Percentiles rank a stretch among this genome's conserved stretches.
Evolutionary conservation across 2,113 vertebrate species (phyloP).

Genomic region (Chitala chitala): DNA sequence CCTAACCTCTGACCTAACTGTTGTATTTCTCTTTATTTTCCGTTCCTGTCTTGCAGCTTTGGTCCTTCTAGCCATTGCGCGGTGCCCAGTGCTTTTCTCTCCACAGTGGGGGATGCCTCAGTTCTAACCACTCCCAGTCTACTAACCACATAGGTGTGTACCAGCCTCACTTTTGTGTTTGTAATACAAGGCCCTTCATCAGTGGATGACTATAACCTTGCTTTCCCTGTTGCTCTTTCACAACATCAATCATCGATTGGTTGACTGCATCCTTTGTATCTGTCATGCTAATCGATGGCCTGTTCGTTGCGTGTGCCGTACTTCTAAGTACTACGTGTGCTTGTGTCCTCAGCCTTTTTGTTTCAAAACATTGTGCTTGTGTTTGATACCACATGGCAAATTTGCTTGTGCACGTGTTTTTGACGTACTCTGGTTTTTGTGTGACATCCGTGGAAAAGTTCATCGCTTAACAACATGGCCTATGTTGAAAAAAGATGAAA

Average conservation of each 20-base stretch:
- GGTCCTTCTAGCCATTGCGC: constrained; percentile 41
- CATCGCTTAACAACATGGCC: too few relatives aligned
- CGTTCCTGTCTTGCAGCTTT: constrained; percentile 50
- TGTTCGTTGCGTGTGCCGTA: too few relatives aligned
- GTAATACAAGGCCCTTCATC: not conserved
- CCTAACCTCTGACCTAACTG: constrained; percentile 28
- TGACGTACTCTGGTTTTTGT: too few relatives aligned
- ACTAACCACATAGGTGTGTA: constrained; percentile 74
- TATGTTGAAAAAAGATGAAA: too few relatives aligned
- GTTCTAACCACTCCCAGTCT: constrained; percentile 64
- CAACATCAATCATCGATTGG: not conserved
- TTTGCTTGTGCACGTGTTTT: too few relatives aligned
- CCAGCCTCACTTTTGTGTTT: constrained; percentile 36
- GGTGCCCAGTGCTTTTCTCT: constrained; percentile 54
- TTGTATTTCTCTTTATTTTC: constrained; percentile 42
- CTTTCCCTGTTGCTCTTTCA: not conserved
- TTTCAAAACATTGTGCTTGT: too few relatives aligned
- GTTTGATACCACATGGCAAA: too few relatives aligned
- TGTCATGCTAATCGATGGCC: too few relatives aligned
- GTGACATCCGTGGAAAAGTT: too few relatives aligned
- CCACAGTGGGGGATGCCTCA: constrained; percentile 67
- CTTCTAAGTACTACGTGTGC: too few relatives aligned
- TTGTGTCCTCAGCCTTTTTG: too few relatives aligned
- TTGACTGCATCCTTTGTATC: too few relatives aligned
- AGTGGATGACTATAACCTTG: not conserved